Evolutionary conservation across 1,140 invertebrate species (phyloP).

Genomic region (Eumeta japonica): DNA sequence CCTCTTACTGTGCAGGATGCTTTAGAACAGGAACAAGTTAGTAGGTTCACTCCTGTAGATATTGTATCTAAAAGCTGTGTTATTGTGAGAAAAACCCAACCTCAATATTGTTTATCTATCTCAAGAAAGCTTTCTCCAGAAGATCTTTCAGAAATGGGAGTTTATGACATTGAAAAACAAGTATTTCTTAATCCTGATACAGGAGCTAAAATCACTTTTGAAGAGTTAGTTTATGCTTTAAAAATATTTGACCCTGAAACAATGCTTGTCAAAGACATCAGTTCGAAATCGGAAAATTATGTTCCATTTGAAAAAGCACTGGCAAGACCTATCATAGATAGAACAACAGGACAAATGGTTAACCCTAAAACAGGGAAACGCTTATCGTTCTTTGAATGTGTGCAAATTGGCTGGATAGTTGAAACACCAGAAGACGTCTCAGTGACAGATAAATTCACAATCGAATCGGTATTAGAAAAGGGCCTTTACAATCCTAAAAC

Average conservation of each 20-base stretch:
- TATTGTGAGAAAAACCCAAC: constrained; percentile 35
- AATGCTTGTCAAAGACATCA: constrained; percentile 77
- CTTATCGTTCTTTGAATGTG: constrained; percentile 82
- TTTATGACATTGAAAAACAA: constrained; percentile 72
- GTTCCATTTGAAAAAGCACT: constrained; percentile 75
- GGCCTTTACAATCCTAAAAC: constrained; percentile 65
- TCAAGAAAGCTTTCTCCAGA: constrained; percentile 63
- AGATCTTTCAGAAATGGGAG: constrained; percentile 67
- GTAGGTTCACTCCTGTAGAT: constrained; percentile 67
- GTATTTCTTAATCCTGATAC: constrained; percentile 79
- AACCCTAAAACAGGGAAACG: constrained; percentile 78
- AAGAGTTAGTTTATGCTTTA: constrained; percentile 73
- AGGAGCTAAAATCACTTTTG: constrained; percentile 71
- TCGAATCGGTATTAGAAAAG: constrained; percentile 67
- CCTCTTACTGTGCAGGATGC: constrained; percentile 63
- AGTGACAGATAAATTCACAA: constrained; percentile 50
- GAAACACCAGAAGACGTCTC: constrained; percentile 58
- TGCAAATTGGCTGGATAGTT: constrained; percentile 71
- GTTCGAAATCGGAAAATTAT: constrained; percentile 64
- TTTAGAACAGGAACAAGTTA: constrained; percentile 64
- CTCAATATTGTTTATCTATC: constrained; percentile 41
- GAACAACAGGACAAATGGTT: constrained; percentile 75
- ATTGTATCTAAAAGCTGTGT: constrained; percentile 49
- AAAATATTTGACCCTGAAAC: constrained; percentile 73
- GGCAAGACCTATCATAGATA: constrained; percentile 71